Percentiles rank a stretch among this genome's conserved stretches.
Conservation (phyloP, 37 sponge, comb jelly and placozoan species). For the Dysidea cf. avara region DNA sequence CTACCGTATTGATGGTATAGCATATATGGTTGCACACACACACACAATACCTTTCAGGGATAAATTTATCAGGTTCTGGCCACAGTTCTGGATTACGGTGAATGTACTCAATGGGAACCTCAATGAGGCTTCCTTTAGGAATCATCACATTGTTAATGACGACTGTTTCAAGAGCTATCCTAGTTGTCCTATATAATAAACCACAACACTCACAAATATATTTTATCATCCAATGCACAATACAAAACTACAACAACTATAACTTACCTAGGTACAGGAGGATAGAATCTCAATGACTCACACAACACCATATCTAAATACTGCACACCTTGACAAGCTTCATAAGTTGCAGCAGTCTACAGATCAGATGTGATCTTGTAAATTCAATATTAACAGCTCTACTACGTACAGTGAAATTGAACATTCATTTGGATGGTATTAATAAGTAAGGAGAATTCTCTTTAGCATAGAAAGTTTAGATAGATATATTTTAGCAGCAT, state of each 20-base stretch:
- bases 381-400: no score
- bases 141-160: slow-evolving; percentile 24
- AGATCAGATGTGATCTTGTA: no score
- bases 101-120: slow-evolving; percentile 40
- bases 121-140: slow-evolving; percentile 39
- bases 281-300: slow-evolving; percentile 76
- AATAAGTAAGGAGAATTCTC: no score
- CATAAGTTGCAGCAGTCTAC: slow-evolving; percentile 46
- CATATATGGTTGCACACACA: no score
- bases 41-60: slow-evolving; percentile 43
- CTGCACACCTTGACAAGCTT: slow-evolving; percentile 59
- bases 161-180: slow-evolving; percentile 9
- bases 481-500: no score
- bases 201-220: not conserved
- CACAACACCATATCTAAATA: slow-evolving; percentile 77
- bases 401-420: no score
- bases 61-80: slow-evolving; percentile 74
- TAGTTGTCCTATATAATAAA: not conserved
- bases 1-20: no score
- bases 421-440: no score
- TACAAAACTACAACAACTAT: no score
- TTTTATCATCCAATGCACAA: not conserved
- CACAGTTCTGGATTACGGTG: slow-evolving; percentile 73
- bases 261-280: slow-evolving; percentile 55
- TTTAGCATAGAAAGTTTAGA: no score